phyloP scores from a whole-genome alignment of 2,888 invertebrate genomes.

The Ophraella communa region DNA sequence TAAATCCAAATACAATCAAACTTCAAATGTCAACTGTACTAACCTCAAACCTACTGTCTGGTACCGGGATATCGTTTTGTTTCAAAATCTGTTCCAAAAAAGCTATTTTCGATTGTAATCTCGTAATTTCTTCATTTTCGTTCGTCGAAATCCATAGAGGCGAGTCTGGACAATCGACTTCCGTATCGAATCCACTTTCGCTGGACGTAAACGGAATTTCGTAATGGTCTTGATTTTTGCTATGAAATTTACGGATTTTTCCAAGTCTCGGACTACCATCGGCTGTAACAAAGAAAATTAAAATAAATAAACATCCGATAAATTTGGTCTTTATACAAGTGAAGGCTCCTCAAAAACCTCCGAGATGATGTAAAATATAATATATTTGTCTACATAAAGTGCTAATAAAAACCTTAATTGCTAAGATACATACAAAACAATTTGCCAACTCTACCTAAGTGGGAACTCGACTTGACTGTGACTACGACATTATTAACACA shows the following conservation, averaged over 20 bases:
- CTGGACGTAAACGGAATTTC: conserved; percentile 56
- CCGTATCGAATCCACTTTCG: conserved; percentile 59
- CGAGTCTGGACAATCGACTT: conserved; percentile 55
- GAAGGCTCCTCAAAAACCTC: neutral
- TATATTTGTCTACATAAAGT: too few relatives aligned
- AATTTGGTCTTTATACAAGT: neutral
- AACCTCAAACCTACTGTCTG: conserved; percentile 44
- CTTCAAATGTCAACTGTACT: conserved; percentile 12
- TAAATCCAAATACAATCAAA: neutral
- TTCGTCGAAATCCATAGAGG: conserved; percentile 47
- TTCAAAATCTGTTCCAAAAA: conserved; percentile 56
- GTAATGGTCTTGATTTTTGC: conserved; percentile 55
- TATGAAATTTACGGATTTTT: conserved; percentile 66
- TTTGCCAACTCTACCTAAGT: too few relatives aligned
- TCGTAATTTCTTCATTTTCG: conserved; percentile 47
- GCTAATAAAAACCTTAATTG: too few relatives aligned
- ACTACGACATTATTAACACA: too few relatives aligned
- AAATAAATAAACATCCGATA: neutral
- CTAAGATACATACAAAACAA: too few relatives aligned
- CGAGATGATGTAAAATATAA: too few relatives aligned
- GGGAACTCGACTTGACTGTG: too few relatives aligned
- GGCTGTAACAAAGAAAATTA: conserved; percentile 48
- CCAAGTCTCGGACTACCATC: conserved; percentile 66
- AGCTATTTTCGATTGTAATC: conserved; percentile 55
- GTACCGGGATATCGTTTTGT: conserved; percentile 50